Evolutionary conservation across 35 echinoderm and acorn worm genomes (phyloP), one percentile per base, ranked within the genome.

Genomic region (Ptychodera flava): DNA sequence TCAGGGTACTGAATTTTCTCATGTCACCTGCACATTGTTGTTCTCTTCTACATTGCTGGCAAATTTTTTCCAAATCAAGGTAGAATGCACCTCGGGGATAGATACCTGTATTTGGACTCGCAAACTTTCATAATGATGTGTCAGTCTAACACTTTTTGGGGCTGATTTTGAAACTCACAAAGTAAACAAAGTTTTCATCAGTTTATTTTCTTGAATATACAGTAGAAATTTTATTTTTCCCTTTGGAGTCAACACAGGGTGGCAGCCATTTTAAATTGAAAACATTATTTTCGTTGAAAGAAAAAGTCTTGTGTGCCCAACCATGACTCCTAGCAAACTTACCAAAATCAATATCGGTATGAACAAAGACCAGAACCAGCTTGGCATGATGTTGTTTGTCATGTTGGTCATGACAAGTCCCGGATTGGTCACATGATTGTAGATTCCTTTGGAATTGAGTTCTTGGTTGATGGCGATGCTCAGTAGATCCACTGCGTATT

Each of bases 391-490:
- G 45, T 91, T 79, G 30, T 77, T 77, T 31, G 94, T 97, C 38
- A 97, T 97, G 38, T 89, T 92, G 27, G 94, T 97, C 0, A 92
- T 84, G 10, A 86, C 82, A 33, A 97, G 89, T 22, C 94, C 94
- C 1, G 94, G 94, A 33, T 84, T 94, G 15, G 85, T 90, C 31
- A 94, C 88, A 84, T 93, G 92, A 79, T 92, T 97, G 77, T 89
- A 82, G 0, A 94, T 81, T 28, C 90, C 95, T 31, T 82, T 64
- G 10, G 84, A 37, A 82, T 90, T 84, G 1, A 89, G 88, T 77
- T 89, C 84, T 28, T 97, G 85, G 82, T 97, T 94, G 76, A 97
- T 32, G 29, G 90, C 95, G 36, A 91, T 86, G 64, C 92, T 97
- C 0, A 97, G 90, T 16, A 97, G 80, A 38, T 97, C 92, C 28